phyloP scores from a whole-genome alignment of 2,888 invertebrate species.

The Limenitis arthemis region DNA sequence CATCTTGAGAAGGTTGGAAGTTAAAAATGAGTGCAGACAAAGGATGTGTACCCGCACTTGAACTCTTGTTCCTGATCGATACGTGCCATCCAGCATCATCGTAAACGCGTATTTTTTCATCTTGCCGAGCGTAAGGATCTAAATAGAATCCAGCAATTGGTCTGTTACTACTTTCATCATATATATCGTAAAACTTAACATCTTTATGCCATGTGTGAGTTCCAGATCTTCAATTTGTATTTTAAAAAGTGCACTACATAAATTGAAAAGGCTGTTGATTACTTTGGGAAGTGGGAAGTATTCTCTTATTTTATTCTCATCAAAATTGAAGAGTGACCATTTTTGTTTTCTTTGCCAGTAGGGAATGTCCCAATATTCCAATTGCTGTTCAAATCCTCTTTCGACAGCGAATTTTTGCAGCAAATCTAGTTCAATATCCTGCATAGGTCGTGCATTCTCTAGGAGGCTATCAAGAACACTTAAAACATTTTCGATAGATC shows the following conservation, averaged over 20 bases:
- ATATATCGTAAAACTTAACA: slow-evolving; percentile 87
- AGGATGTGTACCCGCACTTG: slow-evolving; percentile 76
- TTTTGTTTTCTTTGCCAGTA: slow-evolving; percentile 90
- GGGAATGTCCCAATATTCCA: slow-evolving; percentile 88
- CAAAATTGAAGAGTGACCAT: slow-evolving; percentile 74
- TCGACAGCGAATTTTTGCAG: slow-evolving; percentile 81
- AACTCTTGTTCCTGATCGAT: slow-evolving; percentile 81
- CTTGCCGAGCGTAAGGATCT: slow-evolving; percentile 82
- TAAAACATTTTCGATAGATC: slow-evolving; percentile 80
- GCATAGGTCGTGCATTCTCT: slow-evolving; percentile 79
- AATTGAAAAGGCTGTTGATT: slow-evolving; percentile 81
- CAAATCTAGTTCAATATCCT: slow-evolving; percentile 80
- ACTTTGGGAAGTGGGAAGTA: slow-evolving; percentile 90
- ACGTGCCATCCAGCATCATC: slow-evolving; percentile 84
- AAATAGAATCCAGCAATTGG: slow-evolving; percentile 89
- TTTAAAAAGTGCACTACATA: slow-evolving; percentile 84
- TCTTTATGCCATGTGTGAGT: slow-evolving; percentile 89
- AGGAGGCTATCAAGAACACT: slow-evolving; percentile 77
- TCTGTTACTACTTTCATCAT: slow-evolving; percentile 74
- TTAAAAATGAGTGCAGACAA: slow-evolving; percentile 88
- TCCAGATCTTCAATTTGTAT: slow-evolving; percentile 76
- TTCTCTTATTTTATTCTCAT: slow-evolving; percentile 80
- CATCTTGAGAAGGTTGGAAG: slow-evolving; percentile 76
- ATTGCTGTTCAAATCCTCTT: slow-evolving; percentile 77
- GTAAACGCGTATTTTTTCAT: slow-evolving; percentile 73